Base-by-base conservation (phyloP, 1,140 invertebrate genomes). In the Oncopodura yosiiana region DNA sequence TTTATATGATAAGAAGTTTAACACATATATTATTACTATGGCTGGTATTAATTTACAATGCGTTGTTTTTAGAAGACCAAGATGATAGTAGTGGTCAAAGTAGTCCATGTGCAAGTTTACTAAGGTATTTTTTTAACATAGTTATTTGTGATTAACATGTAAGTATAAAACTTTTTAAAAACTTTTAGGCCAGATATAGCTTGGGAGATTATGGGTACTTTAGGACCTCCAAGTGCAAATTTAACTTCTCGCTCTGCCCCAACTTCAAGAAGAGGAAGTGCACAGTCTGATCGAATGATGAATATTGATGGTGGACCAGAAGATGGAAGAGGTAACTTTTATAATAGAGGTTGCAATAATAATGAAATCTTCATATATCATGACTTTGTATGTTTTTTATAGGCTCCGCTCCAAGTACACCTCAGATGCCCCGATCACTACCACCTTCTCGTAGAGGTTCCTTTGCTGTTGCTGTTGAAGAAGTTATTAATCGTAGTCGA, bases 51-150 rank as follows among this genome's bases (percentile, higher is more conserved):
- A n/a, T n/a, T n/a, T n/a, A n/a, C n/a, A n/a, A n/a, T n/a, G n/a
- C n/a, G n/a, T n/a, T 46, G 32, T n/a, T 60, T 62, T n/a, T 49
- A 62, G 61, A 63, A 53, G 61, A 63, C 45, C 61, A 63, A 60
- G 61, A 63, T 34, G 61, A 63, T 42, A 60, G 57, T 32, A 60
- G 57, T 23, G 61, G 62, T 38, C 62, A 63, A 41, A 58, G 54
- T 38, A 63, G 62, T 56, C 62, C 62, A 32, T 63, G 62, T 59
- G 61, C 62, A 36, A 53, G 51, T 1, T 63, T 58, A 5, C 36
- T 63, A n/a, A n/a, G n/a, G n/a, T n/a, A n/a, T n/a, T n/a, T n/a
- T n/a, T n/a, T n/a, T n/a, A n/a, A n/a, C n/a, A n/a, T n/a, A n/a
- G n/a, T n/a, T n/a, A n/a, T n/a, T n/a, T n/a, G n/a, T n/a, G n/a